Percentiles rank a stretch among this genome's conserved stretches.
Conservation (phyloP, 2,888 invertebrate genomes). For the Calliscelio sp. region DNA sequence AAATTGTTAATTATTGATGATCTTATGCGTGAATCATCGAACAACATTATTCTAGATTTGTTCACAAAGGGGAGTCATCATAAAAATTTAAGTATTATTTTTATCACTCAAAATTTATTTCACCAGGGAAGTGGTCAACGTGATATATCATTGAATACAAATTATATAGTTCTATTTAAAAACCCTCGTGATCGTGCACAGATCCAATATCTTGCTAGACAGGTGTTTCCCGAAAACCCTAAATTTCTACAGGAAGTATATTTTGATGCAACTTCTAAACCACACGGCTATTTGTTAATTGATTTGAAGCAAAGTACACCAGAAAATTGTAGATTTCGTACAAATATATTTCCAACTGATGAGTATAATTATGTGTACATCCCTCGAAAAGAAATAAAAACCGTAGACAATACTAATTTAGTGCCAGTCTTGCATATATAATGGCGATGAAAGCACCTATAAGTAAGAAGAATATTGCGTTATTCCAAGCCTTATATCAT, state of each 20-base stretch:
- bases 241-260: neutral
- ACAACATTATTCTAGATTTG: constrained; percentile 63
- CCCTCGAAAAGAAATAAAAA: constrained; percentile 2
- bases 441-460: neutral
- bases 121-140: neutral
- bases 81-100: neutral
- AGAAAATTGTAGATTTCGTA: constrained; percentile 30
- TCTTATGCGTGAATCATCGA: constrained; percentile 49
- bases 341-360: constrained; percentile 19
- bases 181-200: too few species aligned
- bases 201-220: neutral
- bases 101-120: neutral
- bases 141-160: neutral
- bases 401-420: neutral
- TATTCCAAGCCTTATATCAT: constrained; percentile 20
- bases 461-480: neutral
- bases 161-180: constrained; percentile 3
- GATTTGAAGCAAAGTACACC: constrained; percentile 33
- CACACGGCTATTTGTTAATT: constrained; percentile 29
- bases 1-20: constrained; percentile 47
- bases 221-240: neutral
- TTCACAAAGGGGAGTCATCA: constrained; percentile 75
- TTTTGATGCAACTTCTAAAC: constrained; percentile 43
- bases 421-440: constrained; percentile 9
- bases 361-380: constrained; percentile 17